phyloP scores from a whole-genome alignment of 2,888 invertebrate species.

The Rotaria macrura region DNA sequence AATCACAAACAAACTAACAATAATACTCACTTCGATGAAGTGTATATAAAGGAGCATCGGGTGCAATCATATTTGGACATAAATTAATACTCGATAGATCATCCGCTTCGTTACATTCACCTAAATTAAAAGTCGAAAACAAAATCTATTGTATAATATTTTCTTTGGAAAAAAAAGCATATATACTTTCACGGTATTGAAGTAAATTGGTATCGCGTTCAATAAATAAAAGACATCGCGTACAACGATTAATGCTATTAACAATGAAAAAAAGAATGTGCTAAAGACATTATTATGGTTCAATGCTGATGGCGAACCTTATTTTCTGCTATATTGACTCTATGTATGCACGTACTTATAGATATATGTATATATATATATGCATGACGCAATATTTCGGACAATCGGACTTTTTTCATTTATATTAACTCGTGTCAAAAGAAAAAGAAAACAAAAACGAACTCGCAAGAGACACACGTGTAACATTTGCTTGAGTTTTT shows the following conservation, averaged over 20 bases:
- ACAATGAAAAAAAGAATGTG: not conserved
- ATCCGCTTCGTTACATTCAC: slow-evolving; percentile 5
- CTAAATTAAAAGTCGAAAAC: not conserved
- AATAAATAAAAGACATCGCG: not conserved
- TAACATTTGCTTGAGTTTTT: not conserved
- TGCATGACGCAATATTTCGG: not conserved
- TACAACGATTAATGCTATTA: not conserved
- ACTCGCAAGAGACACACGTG: not conserved
- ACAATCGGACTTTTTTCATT: not conserved
- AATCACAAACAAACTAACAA: not conserved
- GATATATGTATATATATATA: not conserved
- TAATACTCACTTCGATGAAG: slow-evolving; percentile 14
- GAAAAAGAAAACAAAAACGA: no score
- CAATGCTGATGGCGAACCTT: not conserved
- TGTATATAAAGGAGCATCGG: not conserved
- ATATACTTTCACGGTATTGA: slow-evolving; percentile 17
- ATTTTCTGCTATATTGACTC: not conserved
- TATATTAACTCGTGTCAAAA: not conserved
- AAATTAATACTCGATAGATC: not conserved
- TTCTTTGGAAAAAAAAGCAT: not conserved
- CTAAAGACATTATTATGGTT: not conserved
- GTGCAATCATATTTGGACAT: slow-evolving; percentile 6
- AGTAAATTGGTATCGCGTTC: not conserved
- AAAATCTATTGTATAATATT: not conserved
- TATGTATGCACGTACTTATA: not conserved